Evolutionary conservation across 2,797 vertebrate species (phyloP).

Genomic region (Notolepis coatsorum): DNA sequence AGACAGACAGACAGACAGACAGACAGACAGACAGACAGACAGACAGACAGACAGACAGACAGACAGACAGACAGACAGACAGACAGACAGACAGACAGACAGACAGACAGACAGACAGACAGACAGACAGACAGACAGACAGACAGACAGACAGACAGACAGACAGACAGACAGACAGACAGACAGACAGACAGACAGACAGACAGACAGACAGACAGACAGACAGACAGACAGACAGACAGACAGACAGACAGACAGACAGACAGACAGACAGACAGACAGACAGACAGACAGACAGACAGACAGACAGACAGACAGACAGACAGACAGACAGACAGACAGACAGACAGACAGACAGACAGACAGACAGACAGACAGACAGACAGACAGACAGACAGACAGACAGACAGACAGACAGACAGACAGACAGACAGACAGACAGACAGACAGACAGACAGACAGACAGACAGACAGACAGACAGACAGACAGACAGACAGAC

Average conservation of each 20-base stretch:
- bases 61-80: not conserved
- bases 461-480: not conserved
- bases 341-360: not conserved
- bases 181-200: not conserved
- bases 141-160: not conserved
- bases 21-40: not conserved
- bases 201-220: not conserved
- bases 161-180: not conserved
- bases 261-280: not conserved
- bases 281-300: not conserved
- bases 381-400: not conserved
- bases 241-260: not conserved
- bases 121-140: not conserved
- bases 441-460: not conserved
- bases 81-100: not conserved
- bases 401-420: not conserved
- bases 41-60: not conserved
- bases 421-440: slow-evolving; percentile 2
- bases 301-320: not conserved
- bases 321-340: slow-evolving; percentile 3
- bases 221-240: slow-evolving; percentile 2
- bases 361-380: not conserved
- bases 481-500: not conserved
- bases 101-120: not conserved
- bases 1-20: not conserved